A percentile compares a stretch with the other conserved stretches of the same genome.
Evolutionary conservation across 2,888 invertebrate species (phyloP).

Genomic region (Anoplius nigerrimus): DNA sequence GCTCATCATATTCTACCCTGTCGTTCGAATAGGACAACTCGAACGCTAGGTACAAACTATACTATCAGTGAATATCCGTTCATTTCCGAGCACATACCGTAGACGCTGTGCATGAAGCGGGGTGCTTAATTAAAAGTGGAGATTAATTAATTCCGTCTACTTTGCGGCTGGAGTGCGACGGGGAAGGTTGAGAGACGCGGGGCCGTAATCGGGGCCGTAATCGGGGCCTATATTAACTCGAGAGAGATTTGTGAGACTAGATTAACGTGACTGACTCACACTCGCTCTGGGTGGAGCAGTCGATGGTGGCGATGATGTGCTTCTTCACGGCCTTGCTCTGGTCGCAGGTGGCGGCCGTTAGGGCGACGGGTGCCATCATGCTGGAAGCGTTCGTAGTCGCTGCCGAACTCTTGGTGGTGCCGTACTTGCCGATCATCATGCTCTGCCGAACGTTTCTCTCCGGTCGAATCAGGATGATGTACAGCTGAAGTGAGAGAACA

Average conservation of each 20-base stretch:
- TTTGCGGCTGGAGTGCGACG: neutral
- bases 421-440: conserved; percentile 86
- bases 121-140: neutral
- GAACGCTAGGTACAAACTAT: neutral
- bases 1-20: neutral
- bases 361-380: conserved; percentile 83
- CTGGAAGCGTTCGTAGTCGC: conserved; percentile 79
- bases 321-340: conserved; percentile 82
- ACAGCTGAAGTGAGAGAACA: conserved; percentile 78
- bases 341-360: conserved; percentile 82
- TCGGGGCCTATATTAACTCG: too few relatives aligned
- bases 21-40: too few relatives aligned
- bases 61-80: neutral
- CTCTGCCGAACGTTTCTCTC: conserved; percentile 93
- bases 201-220: neutral
- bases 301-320: conserved; percentile 75
- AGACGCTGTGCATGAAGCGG: neutral
- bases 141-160: conserved; percentile 6
- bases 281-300: conserved; percentile 72
- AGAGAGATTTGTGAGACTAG: too few relatives aligned
- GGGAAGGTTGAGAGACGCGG: neutral
- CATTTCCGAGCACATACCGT: neutral
- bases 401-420: conserved; percentile 79
- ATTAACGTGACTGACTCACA: conserved; percentile 54
- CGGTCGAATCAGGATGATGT: conserved; percentile 92